Percentiles rank a stretch among this genome's conserved stretches.
phyloP scores from a whole-genome alignment of 2,888 invertebrate species.

The Platynereis dumerilii region DNA sequence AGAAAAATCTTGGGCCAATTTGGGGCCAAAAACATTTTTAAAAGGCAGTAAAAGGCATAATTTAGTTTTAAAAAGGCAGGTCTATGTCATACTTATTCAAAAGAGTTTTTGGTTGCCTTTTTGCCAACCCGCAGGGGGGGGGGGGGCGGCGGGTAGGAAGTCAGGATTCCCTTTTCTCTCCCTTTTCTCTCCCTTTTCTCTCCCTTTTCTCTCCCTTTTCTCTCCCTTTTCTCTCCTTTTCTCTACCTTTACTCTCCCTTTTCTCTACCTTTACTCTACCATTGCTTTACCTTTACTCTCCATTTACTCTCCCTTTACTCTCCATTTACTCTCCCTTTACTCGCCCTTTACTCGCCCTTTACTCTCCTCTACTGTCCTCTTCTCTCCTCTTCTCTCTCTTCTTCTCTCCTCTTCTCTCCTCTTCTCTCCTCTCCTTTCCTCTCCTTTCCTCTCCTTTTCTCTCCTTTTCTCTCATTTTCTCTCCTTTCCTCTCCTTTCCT shows the following conservation, averaged over 20 bases:
- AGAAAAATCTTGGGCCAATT: too few relatives aligned
- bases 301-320: conserved; percentile 2
- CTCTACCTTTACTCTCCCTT: background rate
- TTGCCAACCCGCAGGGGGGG: too few relatives aligned
- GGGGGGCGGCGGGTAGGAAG: too few relatives aligned
- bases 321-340: background rate
- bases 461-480: too few relatives aligned
- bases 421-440: background rate
- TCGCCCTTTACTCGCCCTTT: background rate
- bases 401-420: background rate
- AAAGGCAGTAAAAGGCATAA: too few relatives aligned
- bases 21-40: too few relatives aligned
- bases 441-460: background rate
- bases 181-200: background rate
- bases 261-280: background rate
- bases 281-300: background rate
- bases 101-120: too few relatives aligned
- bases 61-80: too few relatives aligned
- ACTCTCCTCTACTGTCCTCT: background rate
- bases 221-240: background rate
- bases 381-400: background rate
- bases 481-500: background rate
- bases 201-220: background rate
- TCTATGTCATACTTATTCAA: too few relatives aligned
- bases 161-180: background rate